Conservation (phyloP, 2,113 vertebrate genomes). For the Erinaceus europaeus region DNA sequence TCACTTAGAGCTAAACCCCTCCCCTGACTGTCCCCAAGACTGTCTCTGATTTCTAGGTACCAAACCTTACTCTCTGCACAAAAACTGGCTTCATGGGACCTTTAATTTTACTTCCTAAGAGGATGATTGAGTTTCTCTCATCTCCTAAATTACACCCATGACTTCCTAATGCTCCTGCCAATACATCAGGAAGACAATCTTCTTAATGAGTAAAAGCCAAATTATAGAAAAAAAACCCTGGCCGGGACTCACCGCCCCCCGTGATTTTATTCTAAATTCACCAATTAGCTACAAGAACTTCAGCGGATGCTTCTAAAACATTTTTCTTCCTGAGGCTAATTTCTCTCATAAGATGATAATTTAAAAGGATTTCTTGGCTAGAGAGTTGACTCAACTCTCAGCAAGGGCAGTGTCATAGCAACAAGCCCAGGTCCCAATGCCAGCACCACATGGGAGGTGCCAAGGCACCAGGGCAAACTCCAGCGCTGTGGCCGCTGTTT, state of each 20-base stretch:
- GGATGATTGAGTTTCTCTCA: not conserved
- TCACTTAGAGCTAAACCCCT: constrained; percentile 14
- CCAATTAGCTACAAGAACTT: not conserved
- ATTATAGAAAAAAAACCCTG: not conserved
- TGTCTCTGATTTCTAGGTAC: not conserved
- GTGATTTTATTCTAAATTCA: not conserved
- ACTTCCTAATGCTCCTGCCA: not conserved
- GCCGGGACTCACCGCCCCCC: not conserved
- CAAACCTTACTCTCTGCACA: rapidly evolving
- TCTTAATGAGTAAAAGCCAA: not conserved
- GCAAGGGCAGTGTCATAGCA: too few species aligned
- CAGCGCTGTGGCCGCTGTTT: too few species aligned
- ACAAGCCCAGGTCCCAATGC: too few species aligned
- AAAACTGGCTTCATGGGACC: not conserved
- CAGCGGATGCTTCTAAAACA: not conserved
- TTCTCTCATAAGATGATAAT: not conserved
- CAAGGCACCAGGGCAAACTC: too few species aligned
- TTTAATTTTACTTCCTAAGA: constrained; percentile 22
- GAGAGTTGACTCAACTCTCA: too few species aligned
- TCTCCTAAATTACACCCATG: not conserved
- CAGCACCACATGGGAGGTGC: too few species aligned
- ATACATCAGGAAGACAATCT: not conserved
- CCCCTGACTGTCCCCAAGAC: rapidly evolving
- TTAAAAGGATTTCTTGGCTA: not conserved
- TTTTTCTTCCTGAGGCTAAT: not conserved